A percentile compares a stretch with the other conserved stretches of the same genome.
These are phyloP conservation scores for Epizoanthus scotinus DNA, from an alignment of 92 coral and sea anemone species.

Conservation along the genomic window DNA sequence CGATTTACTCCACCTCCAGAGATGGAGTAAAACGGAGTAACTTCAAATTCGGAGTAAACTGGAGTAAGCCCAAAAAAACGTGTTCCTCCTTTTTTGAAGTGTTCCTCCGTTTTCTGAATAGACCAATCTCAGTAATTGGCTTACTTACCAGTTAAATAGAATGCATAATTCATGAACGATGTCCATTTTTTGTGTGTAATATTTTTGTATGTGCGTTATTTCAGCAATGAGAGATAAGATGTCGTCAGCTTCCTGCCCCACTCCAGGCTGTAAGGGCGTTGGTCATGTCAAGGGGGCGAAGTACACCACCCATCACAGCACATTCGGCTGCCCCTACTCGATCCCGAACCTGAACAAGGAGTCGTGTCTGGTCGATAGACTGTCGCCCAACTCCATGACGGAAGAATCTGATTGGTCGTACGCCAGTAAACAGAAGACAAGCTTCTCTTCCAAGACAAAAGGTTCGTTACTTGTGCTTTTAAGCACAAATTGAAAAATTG, in stretches of 20 bases:
- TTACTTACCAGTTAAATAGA: too few relatives aligned
- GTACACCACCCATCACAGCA: constrained; percentile 98
- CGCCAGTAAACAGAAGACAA: constrained; percentile 77
- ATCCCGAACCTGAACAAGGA: constrained; percentile 96
- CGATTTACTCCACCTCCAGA: too few relatives aligned
- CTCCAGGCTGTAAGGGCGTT: constrained; percentile 99
- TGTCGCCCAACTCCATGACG: constrained; percentile 96
- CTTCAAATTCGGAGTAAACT: too few relatives aligned
- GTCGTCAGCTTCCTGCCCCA: constrained; percentile 96
- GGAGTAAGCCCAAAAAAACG: too few relatives aligned
- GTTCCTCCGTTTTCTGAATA: too few relatives aligned
- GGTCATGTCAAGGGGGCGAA: constrained; percentile 99
- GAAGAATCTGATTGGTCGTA: constrained; percentile 99
- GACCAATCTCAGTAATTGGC: too few relatives aligned
- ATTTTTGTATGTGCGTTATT: not conserved
- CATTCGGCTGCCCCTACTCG: constrained; percentile 98
- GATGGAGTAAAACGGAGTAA: too few relatives aligned
- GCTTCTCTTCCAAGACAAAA: constrained; percentile 27
- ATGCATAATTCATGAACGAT: too few relatives aligned
- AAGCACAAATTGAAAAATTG: too few relatives aligned
- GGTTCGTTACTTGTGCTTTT: constrained; percentile 16
- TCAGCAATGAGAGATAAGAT: constrained; percentile 90
- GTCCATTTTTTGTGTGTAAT: too few relatives aligned
- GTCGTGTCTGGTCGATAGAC: constrained; percentile 96
- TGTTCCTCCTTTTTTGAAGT: too few relatives aligned